Conservation (phyloP, 2,113 vertebrate genomes). For the Nanorana parkeri region DNA sequence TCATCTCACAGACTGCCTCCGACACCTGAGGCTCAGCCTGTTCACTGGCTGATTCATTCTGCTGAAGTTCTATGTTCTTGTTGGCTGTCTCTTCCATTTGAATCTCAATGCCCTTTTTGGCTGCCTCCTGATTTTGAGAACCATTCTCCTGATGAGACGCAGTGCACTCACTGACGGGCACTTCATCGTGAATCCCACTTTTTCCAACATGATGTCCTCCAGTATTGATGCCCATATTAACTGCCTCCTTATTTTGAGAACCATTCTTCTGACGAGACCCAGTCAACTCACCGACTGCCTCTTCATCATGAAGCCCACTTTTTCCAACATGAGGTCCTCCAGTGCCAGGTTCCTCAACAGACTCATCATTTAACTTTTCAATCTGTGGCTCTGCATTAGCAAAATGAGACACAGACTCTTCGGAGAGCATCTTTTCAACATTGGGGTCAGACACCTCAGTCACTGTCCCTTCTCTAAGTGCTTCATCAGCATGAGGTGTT, state of each 20-base stretch:
- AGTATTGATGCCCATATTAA: not conserved
- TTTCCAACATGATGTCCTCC: too few relatives aligned
- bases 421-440: not conserved
- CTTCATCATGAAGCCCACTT: too few relatives aligned
- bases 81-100: not conserved
- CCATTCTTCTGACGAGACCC: not conserved
- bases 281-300: not conserved
- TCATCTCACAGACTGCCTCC: not conserved
- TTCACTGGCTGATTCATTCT: not conserved
- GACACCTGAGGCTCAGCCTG: not conserved
- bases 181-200: too few relatives aligned
- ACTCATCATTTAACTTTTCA: not conserved
- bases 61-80: not conserved
- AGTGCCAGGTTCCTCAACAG: not conserved
- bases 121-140: not conserved
- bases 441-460: not conserved
- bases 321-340: not conserved
- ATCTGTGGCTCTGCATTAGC: not conserved
- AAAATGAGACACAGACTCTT: not conserved
- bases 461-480: not conserved
- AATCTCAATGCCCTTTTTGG: not conserved
- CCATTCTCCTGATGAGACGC: not conserved
- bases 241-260: not conserved
- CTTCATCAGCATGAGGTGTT: not conserved
- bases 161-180: not conserved